Evolutionary conservation across 2,797 vertebrate genomes (phyloP).

Genomic region (Cyprinella venusta): DNA sequence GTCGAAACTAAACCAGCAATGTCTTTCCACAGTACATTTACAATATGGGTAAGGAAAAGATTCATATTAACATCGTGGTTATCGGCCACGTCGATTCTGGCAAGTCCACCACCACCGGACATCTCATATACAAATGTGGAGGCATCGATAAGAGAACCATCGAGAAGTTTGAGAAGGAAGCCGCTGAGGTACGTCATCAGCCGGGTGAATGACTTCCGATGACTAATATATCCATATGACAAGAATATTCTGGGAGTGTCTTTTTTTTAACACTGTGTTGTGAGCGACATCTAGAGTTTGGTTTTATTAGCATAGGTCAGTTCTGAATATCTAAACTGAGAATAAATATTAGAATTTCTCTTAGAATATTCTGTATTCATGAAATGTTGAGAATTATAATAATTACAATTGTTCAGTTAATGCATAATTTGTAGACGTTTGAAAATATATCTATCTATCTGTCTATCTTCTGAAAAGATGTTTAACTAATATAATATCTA

Average conservation of each 20-base stretch:
- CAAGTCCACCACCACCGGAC: constrained; percentile 81
- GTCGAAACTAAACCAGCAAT: constrained; percentile 3
- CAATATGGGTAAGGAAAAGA: constrained; percentile 81
- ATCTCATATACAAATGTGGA: constrained; percentile 82
- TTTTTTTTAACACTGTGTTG: background rate
- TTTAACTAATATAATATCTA: no score
- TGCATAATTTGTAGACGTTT: background rate
- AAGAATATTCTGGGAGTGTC: constrained; percentile 49
- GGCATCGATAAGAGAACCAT: constrained; percentile 83
- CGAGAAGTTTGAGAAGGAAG: constrained; percentile 84
- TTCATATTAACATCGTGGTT: constrained; percentile 82
- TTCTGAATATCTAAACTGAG: background rate
- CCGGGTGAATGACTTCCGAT: constrained; percentile 24
- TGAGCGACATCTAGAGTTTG: constrained; percentile 62
- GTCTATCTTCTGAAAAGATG: no score
- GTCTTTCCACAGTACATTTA: constrained; percentile 63
- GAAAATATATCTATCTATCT: background rate
- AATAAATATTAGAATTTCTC: background rate
- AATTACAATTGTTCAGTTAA: background rate
- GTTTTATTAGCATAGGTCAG: background rate
- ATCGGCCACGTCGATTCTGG: constrained; percentile 85
- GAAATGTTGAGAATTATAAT: background rate
- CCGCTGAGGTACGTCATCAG: constrained; percentile 74
- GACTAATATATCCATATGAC: constrained; percentile 44
- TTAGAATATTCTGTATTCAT: background rate